Evolutionary conservation across 2,888 invertebrate genomes (phyloP).

Genomic region (Drosophila anomalipes): DNA sequence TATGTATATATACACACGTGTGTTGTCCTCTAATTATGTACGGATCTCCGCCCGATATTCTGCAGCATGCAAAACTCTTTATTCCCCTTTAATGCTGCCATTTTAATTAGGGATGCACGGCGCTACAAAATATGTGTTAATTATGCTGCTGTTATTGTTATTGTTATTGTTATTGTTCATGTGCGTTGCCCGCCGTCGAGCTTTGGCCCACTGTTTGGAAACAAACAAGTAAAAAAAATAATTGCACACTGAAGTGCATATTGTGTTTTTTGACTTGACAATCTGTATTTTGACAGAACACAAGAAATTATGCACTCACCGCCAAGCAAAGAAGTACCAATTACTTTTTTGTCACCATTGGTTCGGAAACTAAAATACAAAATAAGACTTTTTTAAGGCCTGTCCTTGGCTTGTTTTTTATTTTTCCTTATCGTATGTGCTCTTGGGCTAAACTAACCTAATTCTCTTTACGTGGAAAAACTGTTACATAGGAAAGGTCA

Average conservation of each 20-base stretch:
- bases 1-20: not conserved
- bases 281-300: not conserved
- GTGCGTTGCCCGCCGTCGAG: not conserved
- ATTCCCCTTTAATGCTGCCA: not conserved
- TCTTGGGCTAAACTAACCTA: not conserved
- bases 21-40: slow-evolving; percentile 5
- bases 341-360: not conserved
- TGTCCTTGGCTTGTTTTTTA: not conserved
- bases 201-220: not conserved
- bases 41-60: not conserved
- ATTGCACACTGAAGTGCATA: slow-evolving; percentile 4
- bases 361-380: not conserved
- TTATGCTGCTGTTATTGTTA: slow-evolving; percentile 1
- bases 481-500: not conserved
- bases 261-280: not conserved
- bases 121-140: slow-evolving; percentile 3
- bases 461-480: not conserved
- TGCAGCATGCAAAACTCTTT: not conserved
- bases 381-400: not conserved
- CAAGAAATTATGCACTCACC: not conserved
- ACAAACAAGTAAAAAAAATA: not conserved
- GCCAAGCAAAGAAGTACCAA: not conserved
- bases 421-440: not conserved
- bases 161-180: not conserved
- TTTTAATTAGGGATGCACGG: slow-evolving; percentile 7